Base-by-base conservation (phyloP, 2,888 invertebrate genomes). In the Idaea aversata region DNA sequence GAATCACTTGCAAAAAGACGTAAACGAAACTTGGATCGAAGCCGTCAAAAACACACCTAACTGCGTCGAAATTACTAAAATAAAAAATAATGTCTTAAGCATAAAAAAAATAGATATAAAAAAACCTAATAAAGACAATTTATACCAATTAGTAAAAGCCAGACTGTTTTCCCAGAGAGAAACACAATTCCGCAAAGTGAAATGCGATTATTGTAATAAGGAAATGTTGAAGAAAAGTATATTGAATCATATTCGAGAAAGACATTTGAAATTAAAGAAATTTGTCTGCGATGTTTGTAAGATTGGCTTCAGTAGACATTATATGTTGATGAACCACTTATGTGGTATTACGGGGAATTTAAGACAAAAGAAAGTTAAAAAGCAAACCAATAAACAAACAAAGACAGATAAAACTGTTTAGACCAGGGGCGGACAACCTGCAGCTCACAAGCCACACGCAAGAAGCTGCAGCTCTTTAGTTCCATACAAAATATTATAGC, bases 141-240 rank as follows among this genome's bases (percentile, higher is more conserved):
- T 69, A 6, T 78, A 77, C 47, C 75, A 70, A 25, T 72, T 73
- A 7, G 83, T 76, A 34, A 77, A 81, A 0, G 75, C 74, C 0
- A 82, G 82, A 0, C 74, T 79, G 0, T 83, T 85, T n/a, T 83
- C 86, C 0, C 65, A 66, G 16, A 77, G 77, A 13, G 76, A 81
- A 35, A 78, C 75, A 3, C 81, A 85, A 3, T 88, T 86, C 72
- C 85, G 83, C 0, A 86, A 83, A 74, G 90, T 85, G 0, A 73
- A 83, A 0, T 91, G 90, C 63, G 86, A 90, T 73, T 89, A 89
- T 70, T 91, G 90, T 16, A 82, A 87, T 0, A 90, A 88, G 47
- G 86, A 86, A 62, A 89, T 91, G 90, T 25, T 88, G 5, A 91
- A 91, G 63, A 91, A 91, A 35, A 90, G 90, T 70, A 69, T 90